Evolutionary conservation across 2,888 invertebrate species (phyloP), one percentile per base, ranked within the genome.

Genomic region (Lochmaea crataegi): DNA sequence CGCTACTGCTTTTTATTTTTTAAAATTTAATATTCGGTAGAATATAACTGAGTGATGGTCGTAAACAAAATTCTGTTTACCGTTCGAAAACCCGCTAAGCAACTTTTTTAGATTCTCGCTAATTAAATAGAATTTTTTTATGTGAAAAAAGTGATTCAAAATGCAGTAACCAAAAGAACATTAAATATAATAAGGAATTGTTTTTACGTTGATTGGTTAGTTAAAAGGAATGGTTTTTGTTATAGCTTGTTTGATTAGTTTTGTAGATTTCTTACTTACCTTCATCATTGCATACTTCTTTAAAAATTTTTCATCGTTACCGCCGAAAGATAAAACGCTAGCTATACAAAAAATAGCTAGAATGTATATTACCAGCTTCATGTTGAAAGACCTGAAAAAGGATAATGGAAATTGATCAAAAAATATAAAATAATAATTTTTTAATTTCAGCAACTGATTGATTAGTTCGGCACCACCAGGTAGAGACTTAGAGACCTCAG

Each of bases 251-350:
- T 38, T 38, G 32, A 38, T 38, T 38, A 38, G 32, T 38, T 38
- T 38, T 38, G 32, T 38, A 38, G 32, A 9, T 38, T 38, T 38
- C 7, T 38, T 38, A 74, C 80, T 84, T 84, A 92, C 92, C 90
- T 92, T 92, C 89, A 92, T 90, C 90, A 92, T 91, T 22, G 92
- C 92, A 81, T 92, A 92, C 86, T 92, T 92, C 82, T 92, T 92
- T 82, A 92, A 89, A 81, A 92, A 92, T 80, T 89, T 89, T 80
- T 92, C 92, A 81, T 92, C 92, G 71, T 89, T 90, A 79, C 90
- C 90, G 41, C 89, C 90, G 74, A 90, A 85, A 0, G 87, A 88
- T 56, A 84, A 82, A 2, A 87, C 86, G 1, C 85, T 60, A 3
- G 75, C 56, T 53, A 79, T 53, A 51, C 74, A 63, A 12, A 74